phyloP scores from a whole-genome alignment of 2,113 vertebrate species.

The Megatriorchis doriae region DNA sequence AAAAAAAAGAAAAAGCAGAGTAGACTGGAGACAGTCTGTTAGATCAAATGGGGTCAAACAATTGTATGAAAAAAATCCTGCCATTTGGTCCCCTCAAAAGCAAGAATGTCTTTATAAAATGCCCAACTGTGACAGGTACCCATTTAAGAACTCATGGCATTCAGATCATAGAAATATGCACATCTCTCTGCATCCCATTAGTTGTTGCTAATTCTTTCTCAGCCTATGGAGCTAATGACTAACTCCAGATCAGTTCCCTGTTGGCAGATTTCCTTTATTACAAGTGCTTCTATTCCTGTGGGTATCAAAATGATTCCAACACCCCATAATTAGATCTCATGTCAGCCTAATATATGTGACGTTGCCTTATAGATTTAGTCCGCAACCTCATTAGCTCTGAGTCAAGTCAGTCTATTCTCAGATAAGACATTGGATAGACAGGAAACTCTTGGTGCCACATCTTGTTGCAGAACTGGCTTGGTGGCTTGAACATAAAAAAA shows the following conservation, averaged over 20 bases:
- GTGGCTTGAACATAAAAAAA: not conserved
- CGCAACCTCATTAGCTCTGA: constrained; percentile 26
- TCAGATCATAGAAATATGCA: not conserved
- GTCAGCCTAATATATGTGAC: constrained; percentile 20
- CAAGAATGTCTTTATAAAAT: not conserved
- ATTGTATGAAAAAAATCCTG: not conserved
- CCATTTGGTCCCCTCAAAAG: not conserved
- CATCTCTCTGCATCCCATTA: not conserved
- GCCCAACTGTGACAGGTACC: not conserved
- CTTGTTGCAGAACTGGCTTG: constrained; percentile 23
- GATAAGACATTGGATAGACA: constrained; percentile 2
- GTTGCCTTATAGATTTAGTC: constrained; percentile 35
- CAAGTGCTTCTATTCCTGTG: constrained; percentile 1
- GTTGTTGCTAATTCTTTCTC: constrained; percentile 27
- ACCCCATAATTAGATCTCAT: constrained; percentile 43
- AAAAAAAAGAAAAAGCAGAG: not conserved
- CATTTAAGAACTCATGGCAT: not conserved
- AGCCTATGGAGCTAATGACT: constrained; percentile 17
- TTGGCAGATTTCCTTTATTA: constrained; percentile 41
- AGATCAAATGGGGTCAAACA: not conserved
- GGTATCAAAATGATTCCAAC: constrained; percentile 44
- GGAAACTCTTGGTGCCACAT: constrained; percentile 13
- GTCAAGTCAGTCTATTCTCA: not conserved
- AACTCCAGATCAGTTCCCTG: constrained; percentile 2
- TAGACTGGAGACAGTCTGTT: not conserved